These are phyloP conservation scores for Intellagama lesueurii DNA, from an alignment of 2,797 vertebrate genomes.

Conservation along the genomic window DNA sequence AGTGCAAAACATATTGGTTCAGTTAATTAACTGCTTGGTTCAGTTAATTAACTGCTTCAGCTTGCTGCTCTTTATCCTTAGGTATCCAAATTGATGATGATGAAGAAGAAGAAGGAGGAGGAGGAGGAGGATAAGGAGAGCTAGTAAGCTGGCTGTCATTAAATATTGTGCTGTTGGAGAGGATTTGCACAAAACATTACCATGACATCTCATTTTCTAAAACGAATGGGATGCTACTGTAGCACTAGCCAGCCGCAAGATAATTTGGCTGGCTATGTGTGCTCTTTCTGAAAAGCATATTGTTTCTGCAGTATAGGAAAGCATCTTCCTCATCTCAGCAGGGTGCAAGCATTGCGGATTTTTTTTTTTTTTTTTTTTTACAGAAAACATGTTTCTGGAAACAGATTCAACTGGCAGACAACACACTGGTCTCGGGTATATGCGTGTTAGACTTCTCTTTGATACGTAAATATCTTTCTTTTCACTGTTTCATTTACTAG, in stretches of 20 bases:
- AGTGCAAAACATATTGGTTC: background rate
- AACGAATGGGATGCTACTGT: constrained; percentile 21
- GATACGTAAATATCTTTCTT: background rate
- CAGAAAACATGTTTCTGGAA: constrained; percentile 28
- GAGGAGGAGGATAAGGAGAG: background rate
- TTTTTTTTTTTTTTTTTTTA: background rate
- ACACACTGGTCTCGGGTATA: too few relatives aligned
- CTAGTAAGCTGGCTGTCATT: constrained; percentile 17
- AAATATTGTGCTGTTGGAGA: constrained; percentile 26
- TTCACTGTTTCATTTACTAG: background rate
- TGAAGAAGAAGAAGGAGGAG: background rate
- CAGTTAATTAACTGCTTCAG: too few relatives aligned
- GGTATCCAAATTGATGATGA: constrained; percentile 1
- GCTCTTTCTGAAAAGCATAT: background rate
- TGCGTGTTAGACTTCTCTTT: background rate
- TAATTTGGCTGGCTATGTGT: background rate
- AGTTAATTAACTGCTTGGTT: too few relatives aligned
- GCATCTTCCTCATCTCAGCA: background rate
- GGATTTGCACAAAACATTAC: background rate
- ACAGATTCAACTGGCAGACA: background rate
- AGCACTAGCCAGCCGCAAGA: background rate
- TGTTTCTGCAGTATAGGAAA: fast-evolving
- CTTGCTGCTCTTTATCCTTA: constrained; percentile 1
- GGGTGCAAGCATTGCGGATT: background rate
- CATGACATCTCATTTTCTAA: constrained; percentile 21